Percentiles rank a stretch among this genome's conserved stretches.
Conservation (phyloP, 2,113 vertebrate species). For the Chionis minor region DNA sequence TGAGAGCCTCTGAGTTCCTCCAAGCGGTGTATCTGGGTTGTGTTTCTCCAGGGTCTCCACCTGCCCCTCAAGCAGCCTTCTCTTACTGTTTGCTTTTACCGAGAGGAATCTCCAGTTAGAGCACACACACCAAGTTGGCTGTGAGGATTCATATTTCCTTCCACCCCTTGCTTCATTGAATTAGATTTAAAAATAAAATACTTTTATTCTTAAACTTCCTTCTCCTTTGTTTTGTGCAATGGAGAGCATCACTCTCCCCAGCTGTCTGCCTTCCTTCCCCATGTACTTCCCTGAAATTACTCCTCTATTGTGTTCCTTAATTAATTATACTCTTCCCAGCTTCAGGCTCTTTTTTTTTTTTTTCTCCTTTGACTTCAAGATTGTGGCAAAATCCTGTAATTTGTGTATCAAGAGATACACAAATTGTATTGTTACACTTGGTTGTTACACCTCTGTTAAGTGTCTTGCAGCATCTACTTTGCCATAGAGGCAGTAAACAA, state of each 20-base stretch:
- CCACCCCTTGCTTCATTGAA: not conserved
- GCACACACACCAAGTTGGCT: not conserved
- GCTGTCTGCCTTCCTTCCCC: not conserved
- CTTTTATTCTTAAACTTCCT: constrained; percentile 12
- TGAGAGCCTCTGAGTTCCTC: too few relatives aligned
- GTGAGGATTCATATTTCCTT: not conserved
- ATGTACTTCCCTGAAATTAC: not conserved
- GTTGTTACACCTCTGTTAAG: not conserved
- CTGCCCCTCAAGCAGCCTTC: too few relatives aligned
- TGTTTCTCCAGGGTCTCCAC: too few relatives aligned
- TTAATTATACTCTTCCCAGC: not conserved
- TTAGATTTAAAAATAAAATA: constrained; percentile 30
- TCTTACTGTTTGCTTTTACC: not conserved
- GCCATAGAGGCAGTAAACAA: not conserved
- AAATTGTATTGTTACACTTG: not conserved
- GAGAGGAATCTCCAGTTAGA: not conserved
- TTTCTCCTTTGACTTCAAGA: not conserved
- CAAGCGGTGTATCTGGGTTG: too few relatives aligned
- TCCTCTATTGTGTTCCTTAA: not conserved
- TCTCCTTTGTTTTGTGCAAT: not conserved
- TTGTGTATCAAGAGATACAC: not conserved
- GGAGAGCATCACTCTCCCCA: not conserved
- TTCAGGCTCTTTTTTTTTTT: not conserved
- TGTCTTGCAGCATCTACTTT: not conserved
- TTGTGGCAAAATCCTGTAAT: not conserved